phyloP scores from a whole-genome alignment of 2,113 vertebrate genomes.

The Percina caprodes region DNA sequence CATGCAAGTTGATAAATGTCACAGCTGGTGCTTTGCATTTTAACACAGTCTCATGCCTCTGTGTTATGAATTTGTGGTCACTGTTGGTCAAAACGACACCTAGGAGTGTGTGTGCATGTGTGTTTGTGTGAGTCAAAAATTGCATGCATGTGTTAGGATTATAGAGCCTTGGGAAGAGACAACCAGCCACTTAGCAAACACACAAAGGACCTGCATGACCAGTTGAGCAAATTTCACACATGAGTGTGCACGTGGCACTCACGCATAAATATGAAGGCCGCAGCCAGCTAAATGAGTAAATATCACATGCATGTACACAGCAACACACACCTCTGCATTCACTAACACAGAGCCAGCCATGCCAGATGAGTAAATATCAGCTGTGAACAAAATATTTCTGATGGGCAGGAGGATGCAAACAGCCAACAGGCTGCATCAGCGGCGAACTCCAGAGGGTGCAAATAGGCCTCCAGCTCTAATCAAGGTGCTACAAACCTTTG shows the following conservation, averaged over 20 bases:
- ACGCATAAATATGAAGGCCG: constrained; percentile 28
- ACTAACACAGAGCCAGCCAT: constrained; percentile 4
- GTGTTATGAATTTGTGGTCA: constrained; percentile 1
- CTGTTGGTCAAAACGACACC: not conserved
- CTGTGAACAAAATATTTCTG: constrained; percentile 4
- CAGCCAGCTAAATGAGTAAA: constrained; percentile 52
- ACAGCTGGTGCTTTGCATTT: constrained; percentile 13
- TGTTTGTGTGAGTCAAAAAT: not conserved
- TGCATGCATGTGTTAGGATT: not conserved
- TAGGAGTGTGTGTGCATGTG: not conserved
- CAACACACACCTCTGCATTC: constrained; percentile 1
- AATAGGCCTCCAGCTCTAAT: not conserved
- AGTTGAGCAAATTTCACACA: constrained; percentile 47
- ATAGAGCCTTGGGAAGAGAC: not conserved
- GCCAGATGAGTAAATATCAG: constrained; percentile 53
- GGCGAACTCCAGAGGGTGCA: not conserved
- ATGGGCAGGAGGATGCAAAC: not conserved
- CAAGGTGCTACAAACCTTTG: constrained; percentile 3
- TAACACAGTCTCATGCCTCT: not conserved
- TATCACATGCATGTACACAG: constrained; percentile 40
- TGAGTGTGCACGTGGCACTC: not conserved
- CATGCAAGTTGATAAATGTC: not conserved
- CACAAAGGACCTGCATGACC: constrained; percentile 24
- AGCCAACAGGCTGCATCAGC: not conserved
- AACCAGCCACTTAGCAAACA: constrained; percentile 13